Evolutionary conservation across 2,113 vertebrate genomes (phyloP).

Genomic region (Orycteropus afer): DNA sequence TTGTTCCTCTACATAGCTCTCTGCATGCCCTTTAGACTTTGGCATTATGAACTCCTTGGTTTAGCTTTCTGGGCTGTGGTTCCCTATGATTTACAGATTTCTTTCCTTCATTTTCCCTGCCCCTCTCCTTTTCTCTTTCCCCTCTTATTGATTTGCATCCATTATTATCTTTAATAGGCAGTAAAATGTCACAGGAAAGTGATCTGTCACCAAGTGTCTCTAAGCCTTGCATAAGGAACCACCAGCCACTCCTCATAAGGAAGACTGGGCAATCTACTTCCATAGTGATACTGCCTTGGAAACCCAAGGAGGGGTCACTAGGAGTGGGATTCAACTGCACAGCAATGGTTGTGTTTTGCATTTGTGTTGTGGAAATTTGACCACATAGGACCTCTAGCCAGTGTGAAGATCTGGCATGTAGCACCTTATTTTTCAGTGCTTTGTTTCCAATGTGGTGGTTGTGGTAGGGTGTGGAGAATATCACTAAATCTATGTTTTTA

Average conservation of each 20-base stretch:
- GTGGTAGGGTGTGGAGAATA: background rate
- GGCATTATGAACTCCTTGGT: background rate
- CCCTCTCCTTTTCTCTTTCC: background rate
- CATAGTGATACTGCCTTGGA: too few relatives aligned
- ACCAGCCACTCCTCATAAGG: too few relatives aligned
- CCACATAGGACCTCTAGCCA: background rate
- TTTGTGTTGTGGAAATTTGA: background rate
- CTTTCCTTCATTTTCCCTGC: background rate
- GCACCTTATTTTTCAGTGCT: background rate
- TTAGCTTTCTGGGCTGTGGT: background rate
- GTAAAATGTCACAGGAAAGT: background rate
- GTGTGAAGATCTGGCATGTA: background rate
- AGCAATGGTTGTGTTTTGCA: too few relatives aligned
- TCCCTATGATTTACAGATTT: background rate
- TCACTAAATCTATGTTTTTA: background rate
- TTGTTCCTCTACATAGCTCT: background rate
- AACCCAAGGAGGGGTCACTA: too few relatives aligned
- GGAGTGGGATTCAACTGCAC: too few relatives aligned
- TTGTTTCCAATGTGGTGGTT: background rate
- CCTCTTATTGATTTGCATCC: background rate
- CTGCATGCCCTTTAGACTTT: background rate
- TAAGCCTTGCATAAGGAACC: too few relatives aligned
- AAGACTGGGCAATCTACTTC: too few relatives aligned
- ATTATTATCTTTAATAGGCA: background rate
- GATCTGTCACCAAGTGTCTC: background rate